These are phyloP conservation scores for Chrysolina haemoptera DNA, from an alignment of 2,888 invertebrate genomes.

Conservation along the genomic window DNA sequence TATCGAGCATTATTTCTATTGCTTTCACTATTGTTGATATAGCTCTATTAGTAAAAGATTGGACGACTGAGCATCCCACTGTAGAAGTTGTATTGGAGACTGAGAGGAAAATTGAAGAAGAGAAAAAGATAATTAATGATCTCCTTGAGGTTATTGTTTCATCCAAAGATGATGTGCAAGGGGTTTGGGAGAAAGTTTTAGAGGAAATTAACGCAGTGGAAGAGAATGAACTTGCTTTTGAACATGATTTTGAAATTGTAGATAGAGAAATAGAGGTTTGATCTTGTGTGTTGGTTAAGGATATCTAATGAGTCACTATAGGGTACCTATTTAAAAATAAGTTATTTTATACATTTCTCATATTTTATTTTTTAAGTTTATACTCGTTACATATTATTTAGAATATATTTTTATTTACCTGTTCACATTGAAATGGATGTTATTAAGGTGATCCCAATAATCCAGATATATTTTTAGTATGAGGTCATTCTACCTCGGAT, in stretches of 20 bases:
- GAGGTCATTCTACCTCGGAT: too few species aligned
- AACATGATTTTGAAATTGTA: slow-evolving; percentile 54
- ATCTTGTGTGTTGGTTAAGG: not conserved
- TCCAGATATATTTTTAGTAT: too few species aligned
- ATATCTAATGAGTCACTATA: too few species aligned
- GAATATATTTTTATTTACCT: too few species aligned
- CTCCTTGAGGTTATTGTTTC: slow-evolving; percentile 48
- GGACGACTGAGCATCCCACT: slow-evolving; percentile 54
- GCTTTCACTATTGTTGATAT: slow-evolving; percentile 54
- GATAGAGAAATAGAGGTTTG: slow-evolving; percentile 34
- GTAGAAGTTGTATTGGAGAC: slow-evolving; percentile 52
- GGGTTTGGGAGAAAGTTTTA: slow-evolving; percentile 45
- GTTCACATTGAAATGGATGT: too few species aligned
- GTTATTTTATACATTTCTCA: too few species aligned
- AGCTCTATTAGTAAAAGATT: slow-evolving; percentile 51
- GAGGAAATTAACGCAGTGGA: slow-evolving; percentile 49
- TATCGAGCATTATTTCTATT: slow-evolving; percentile 52
- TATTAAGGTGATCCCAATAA: too few species aligned
- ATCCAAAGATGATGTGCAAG: slow-evolving; percentile 44
- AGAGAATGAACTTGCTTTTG: slow-evolving; percentile 47
- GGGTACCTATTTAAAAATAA: too few species aligned
- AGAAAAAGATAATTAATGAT: slow-evolving; percentile 46
- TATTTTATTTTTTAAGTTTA: too few species aligned
- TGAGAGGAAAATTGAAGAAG: slow-evolving; percentile 47
- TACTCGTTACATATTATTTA: too few species aligned